These are phyloP conservation scores for Calonectris borealis DNA, from an alignment of 2,113 vertebrate genomes.

Conservation along the genomic window DNA sequence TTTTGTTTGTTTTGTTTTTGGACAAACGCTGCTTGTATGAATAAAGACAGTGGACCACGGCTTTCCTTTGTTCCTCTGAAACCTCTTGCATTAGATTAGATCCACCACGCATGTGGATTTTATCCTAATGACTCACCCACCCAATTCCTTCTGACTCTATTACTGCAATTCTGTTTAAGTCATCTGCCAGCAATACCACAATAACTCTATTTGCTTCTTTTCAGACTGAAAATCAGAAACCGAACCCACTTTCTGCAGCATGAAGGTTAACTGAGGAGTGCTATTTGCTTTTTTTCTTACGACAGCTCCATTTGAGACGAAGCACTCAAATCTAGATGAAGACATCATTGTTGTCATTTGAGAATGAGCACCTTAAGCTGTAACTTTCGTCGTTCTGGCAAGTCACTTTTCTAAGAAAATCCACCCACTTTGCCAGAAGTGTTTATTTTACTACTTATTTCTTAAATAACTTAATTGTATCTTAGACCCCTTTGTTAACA, in stretches of 20 bases:
- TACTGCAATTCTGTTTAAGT: background rate
- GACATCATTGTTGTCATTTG: background rate
- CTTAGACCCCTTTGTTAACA: background rate
- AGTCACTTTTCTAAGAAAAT: background rate
- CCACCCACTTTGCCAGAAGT: background rate
- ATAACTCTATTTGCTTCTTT: background rate
- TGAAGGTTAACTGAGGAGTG: background rate
- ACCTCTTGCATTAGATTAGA: background rate
- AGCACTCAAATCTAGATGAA: background rate
- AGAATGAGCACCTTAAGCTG: background rate
- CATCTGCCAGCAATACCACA: background rate
- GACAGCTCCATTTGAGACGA: background rate
- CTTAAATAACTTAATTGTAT: background rate
- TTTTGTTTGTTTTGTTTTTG: background rate
- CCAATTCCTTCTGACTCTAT: conserved; percentile 51
- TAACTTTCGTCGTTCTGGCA: background rate
- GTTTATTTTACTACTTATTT: background rate
- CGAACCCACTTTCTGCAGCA: background rate
- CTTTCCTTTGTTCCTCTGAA: background rate
- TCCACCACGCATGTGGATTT: background rate
- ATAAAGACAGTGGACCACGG: background rate
- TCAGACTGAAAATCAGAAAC: background rate
- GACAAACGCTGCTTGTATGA: background rate
- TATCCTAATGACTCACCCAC: conserved; percentile 31
- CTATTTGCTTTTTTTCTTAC: background rate